Evolutionary conservation across 1,140 invertebrate species (phyloP), one percentile per base, ranked within the genome.

Genomic region (Drosophila subpulchrella): DNA sequence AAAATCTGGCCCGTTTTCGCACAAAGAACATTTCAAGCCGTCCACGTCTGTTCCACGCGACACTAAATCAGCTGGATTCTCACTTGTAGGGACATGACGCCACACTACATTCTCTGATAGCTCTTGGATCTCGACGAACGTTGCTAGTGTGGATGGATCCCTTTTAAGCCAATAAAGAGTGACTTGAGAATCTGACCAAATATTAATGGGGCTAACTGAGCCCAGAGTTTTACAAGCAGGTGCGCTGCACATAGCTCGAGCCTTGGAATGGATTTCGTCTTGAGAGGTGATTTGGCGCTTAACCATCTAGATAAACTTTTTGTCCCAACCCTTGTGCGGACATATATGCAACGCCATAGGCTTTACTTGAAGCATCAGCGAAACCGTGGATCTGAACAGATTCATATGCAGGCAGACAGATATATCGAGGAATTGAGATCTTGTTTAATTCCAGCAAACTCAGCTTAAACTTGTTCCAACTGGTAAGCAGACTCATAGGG

Each of bases 41-140:
- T 34, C 10, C 10, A 27, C 24, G 8, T 27, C 17, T 27, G 20
- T 47, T 27, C 20, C 20, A 44, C 44, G 20, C 24, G 44, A 47
- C 15, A 47, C 11, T 3, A 47, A 47, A 47, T 47, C 17, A 60
- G 65, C 42, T 15, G 20, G 41, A 62, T 67, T 17, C 15, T 76
- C 73, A 42, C 67, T 53, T 5, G 61, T 62, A 11, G 38, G 6
- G 2, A 79, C 42, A 47, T 72, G 30, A 5, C n/a, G 50, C 0
- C 77, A 63, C 58, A 62, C 53, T 20, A 32, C 51, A 56, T 73
- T 73, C 51, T 62, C 41, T 51, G 32, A 13, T 10, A 51, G 30
- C 6, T 34, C 30, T 17, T 36, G 30, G 20, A 20, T 20, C 2
- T 20, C 20, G 20, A 20, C 20, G 20, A 20, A 20, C 20, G 20